Evolutionary conservation across 2,113 vertebrate genomes (phyloP).

Genomic region (Pongo pygmaeus): DNA sequence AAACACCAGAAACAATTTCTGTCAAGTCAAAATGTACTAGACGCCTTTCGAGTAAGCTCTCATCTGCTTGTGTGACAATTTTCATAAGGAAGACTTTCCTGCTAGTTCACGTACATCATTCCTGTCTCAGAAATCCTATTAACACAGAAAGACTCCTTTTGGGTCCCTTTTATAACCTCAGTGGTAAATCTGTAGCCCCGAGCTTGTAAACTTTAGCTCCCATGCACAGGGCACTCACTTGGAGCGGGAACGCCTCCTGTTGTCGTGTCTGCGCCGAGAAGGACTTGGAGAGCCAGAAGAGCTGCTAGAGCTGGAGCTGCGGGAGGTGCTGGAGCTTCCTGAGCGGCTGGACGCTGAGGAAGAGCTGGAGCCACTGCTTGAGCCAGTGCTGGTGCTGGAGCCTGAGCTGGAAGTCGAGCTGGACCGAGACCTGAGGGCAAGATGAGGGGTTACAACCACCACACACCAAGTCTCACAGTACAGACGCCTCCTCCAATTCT

Average conservation of each 20-base stretch:
- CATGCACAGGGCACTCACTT: constrained; percentile 83
- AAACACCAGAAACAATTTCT: constrained; percentile 41
- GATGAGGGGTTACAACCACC: background rate
- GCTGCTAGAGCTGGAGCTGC: constrained; percentile 96
- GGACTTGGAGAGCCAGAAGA: constrained; percentile 96
- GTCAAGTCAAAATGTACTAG: background rate
- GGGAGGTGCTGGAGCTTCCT: constrained; percentile 95
- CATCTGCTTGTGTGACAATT: background rate
- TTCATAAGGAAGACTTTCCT: background rate
- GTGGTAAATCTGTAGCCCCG: rapidly evolving
- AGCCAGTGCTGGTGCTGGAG: constrained; percentile 96
- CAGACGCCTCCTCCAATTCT: background rate
- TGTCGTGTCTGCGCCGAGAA: constrained; percentile 93
- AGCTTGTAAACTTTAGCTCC: background rate
- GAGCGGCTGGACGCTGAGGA: constrained; percentile 96
- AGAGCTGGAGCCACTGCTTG: constrained; percentile 97
- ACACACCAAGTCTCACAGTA: background rate
- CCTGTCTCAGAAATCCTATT: background rate
- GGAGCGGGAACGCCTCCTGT: constrained; percentile 94
- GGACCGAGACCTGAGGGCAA: constrained; percentile 85
- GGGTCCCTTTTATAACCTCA: background rate
- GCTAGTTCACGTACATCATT: background rate
- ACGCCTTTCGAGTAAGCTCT: background rate
- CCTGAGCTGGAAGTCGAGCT: constrained; percentile 96
- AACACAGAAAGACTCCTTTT: background rate